A percentile compares a stretch with the other conserved stretches of the same genome.
Conservation (phyloP, 2,797 vertebrate species). For the Adrianichthys oophorus region DNA sequence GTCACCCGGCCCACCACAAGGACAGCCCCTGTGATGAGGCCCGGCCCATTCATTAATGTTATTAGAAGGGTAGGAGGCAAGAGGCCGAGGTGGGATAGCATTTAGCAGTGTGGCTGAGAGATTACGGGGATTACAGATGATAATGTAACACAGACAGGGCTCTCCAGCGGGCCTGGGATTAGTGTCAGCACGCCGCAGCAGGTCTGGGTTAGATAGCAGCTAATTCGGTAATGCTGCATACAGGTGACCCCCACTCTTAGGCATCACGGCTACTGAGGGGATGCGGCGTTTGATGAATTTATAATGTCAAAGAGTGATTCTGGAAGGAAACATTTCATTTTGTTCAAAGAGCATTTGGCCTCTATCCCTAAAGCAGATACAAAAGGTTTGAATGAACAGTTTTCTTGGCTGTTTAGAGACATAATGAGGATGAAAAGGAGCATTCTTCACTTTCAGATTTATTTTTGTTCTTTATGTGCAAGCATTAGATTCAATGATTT, state of each 20-base stretch:
- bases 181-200: conserved; percentile 76
- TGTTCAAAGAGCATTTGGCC: conserved; percentile 35
- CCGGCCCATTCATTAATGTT: conserved; percentile 78
- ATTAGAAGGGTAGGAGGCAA: conserved; percentile 79
- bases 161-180: conserved; percentile 75
- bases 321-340: conserved; percentile 38
- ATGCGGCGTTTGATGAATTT: conserved; percentile 63
- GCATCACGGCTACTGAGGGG: conserved; percentile 58
- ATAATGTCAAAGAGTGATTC: conserved; percentile 64
- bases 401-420: no score
- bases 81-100: conserved; percentile 79
- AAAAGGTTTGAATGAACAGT: conserved; percentile 10
- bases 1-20: conserved; percentile 57
- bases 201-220: conserved; percentile 83
- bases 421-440: no score
- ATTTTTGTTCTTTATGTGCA: not conserved
- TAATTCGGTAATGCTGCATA: conserved; percentile 79
- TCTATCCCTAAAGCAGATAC: conserved; percentile 16
- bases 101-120: conserved; percentile 73
- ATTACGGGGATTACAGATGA: conserved; percentile 78
- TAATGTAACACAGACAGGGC: conserved; percentile 78
- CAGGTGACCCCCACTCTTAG: conserved; percentile 78
- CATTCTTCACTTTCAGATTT: no score
- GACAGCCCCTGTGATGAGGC: conserved; percentile 51
- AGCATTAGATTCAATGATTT: not conserved